Percentiles rank a stretch among this genome's conserved stretches.
phyloP scores from a whole-genome alignment of 1,140 invertebrate genomes.

The Meloidogyne chitwoodi region DNA sequence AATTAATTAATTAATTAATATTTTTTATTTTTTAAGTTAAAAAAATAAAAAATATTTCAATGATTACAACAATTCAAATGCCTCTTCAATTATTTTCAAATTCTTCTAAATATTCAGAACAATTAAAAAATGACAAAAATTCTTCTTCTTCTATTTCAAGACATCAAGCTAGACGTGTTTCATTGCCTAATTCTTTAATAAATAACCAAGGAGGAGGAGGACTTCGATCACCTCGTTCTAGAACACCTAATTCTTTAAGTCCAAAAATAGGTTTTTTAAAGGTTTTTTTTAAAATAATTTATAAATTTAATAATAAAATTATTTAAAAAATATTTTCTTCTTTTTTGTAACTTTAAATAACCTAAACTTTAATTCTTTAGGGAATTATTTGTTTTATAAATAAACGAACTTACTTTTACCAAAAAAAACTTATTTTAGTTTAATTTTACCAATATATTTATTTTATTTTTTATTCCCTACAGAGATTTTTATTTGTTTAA shows the following conservation, averaged over 20 bases:
- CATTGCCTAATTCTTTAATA: slow-evolving; percentile 10
- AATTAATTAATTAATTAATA: too few species aligned
- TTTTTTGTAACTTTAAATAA: not conserved
- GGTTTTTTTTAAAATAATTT: not conserved
- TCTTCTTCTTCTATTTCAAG: not conserved
- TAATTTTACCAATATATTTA: not conserved
- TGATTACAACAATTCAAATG: not conserved
- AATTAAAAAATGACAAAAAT: slow-evolving; percentile 4
- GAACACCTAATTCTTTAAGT: slow-evolving; percentile 7
- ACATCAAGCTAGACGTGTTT: slow-evolving; percentile 17
- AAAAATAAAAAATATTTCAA: not conserved
- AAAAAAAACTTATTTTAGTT: not conserved
- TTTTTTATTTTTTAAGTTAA: not conserved
- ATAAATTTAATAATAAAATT: not conserved
- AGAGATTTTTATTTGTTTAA: not conserved
- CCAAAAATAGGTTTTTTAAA: slow-evolving; percentile 18
- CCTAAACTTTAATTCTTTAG: not conserved
- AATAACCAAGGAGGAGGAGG: not conserved
- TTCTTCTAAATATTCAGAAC: not conserved
- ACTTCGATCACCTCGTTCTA: not conserved
- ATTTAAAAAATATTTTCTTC: not conserved
- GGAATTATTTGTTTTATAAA: not conserved
- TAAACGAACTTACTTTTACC: not conserved
- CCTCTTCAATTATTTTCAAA: not conserved
- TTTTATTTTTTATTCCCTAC: not conserved